Base-by-base conservation (phyloP, 2,113 vertebrate species). In the Formicarius rufipectus region DNA sequence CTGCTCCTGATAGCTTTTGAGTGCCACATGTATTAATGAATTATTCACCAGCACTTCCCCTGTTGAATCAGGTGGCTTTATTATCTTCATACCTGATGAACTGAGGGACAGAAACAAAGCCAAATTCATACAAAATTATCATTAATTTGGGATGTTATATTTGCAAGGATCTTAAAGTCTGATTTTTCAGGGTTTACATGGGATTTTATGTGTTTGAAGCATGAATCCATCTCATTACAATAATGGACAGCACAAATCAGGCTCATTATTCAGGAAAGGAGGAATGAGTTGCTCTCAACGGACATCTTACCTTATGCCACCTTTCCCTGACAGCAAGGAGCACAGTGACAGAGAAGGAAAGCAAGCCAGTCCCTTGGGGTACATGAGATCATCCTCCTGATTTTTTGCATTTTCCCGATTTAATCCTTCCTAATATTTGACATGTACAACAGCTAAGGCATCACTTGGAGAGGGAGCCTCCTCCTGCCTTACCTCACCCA, bases 131-230 rank as follows among this genome's bases (percentile, higher is more conserved):
- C 62, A 53, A 76, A 95, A 94, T 84, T 73, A 40, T 62, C 66
- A 93, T 94, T 89, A 76, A 91, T 88, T 90, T 91, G 71, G 23
- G 25, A 90, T 69, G 82, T 10, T 76, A 80, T 45, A 68, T 85
- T 95, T 91, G 53, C 22, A 76, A 87, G 87, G 53, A 79, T 73
- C 74, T 87, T 87, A 47, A 83, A 74, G 39, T 47, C 69, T 91
- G 56, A 44, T 90, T 95, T 96, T 78, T 89, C 83, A 68, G 76
- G 45, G 44, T 89, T 92, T 96, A 88, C 39, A 15, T n/a, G 22
- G 30, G 35, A 72, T 95, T 96, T 84, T 47, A 47, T 82, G 50
- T 85, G 60, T 81, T 73, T 75, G 42, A 93, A 93, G 72, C 75
- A 86, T 49, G 40, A 82, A 53, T 68, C 30, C 30, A n/a, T 37